These are phyloP conservation scores for Betta splendens DNA, from an alignment of 2,797 vertebrate species.

Conservation along the genomic window DNA sequence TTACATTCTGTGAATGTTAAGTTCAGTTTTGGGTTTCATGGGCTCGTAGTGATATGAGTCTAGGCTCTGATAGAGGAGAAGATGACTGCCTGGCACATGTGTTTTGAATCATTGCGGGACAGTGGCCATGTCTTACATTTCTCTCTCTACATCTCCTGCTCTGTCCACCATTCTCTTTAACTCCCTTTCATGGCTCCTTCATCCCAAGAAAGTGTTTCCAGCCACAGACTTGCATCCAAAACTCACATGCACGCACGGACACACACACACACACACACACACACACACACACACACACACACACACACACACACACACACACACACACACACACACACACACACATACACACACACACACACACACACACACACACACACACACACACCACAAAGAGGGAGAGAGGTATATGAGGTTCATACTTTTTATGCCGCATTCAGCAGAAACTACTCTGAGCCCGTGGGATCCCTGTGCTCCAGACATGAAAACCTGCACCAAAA, in stretches of 20 bases:
- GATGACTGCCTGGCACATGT: slow-evolving; percentile 32
- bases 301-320: background rate
- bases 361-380: slow-evolving; percentile 1
- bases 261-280: background rate
- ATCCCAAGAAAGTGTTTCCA: slow-evolving; percentile 30
- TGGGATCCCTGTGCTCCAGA: slow-evolving; percentile 39
- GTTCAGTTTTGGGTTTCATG: too few species aligned
- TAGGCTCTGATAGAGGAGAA: too few species aligned
- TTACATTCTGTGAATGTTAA: too few species aligned
- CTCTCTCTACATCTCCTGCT: slow-evolving; percentile 28
- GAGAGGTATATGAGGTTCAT: slow-evolving; percentile 37
- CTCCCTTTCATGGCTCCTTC: slow-evolving; percentile 11
- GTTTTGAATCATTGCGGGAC: slow-evolving; percentile 45
- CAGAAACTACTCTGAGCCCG: slow-evolving; percentile 50
- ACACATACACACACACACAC: slow-evolving; percentile 27
- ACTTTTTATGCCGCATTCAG: slow-evolving; percentile 63
- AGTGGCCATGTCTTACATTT: slow-evolving; percentile 59
- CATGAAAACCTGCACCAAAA: slow-evolving; percentile 50
- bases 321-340: background rate
- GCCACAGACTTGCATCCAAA: slow-evolving; percentile 47
- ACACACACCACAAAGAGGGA: background rate
- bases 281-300: background rate
- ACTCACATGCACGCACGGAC: slow-evolving; percentile 21
- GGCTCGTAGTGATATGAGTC: too few species aligned
- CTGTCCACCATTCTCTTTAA: slow-evolving; percentile 8